Evolutionary conservation across 64 coral and sea anemone species (phyloP).

Genomic region (Trachythela sp.): DNA sequence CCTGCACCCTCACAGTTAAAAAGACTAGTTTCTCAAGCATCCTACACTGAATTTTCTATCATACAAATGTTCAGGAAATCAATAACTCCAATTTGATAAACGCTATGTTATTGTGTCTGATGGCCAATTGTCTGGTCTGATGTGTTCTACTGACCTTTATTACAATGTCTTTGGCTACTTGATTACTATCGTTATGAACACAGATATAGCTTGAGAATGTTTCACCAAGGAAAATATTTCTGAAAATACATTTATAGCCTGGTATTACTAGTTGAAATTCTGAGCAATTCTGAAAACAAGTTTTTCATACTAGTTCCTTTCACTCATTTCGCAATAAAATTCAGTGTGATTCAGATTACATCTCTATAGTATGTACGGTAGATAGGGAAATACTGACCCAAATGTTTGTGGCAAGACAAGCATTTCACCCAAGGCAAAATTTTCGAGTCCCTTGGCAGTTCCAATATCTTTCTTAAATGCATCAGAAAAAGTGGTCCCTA

Average conservation of each 20-base stretch:
- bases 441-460: slow-evolving; percentile 59
- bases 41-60: too few relatives aligned
- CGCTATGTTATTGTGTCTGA: too few relatives aligned
- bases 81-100: too few relatives aligned
- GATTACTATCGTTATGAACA: slow-evolving; percentile 95
- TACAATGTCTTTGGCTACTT: slow-evolving; percentile 83
- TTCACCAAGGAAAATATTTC: slow-evolving; percentile 97
- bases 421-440: slow-evolving; percentile 87
- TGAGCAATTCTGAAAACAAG: neutral
- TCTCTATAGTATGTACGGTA: neutral
- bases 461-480: slow-evolving; percentile 69
- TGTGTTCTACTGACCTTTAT: slow-evolving; percentile 65
- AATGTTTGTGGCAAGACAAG: slow-evolving; percentile 92
- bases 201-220: slow-evolving; percentile 95
- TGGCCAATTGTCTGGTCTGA: neutral
- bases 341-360: too few relatives aligned
- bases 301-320: too few relatives aligned
- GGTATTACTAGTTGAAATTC: too few relatives aligned
- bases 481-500: slow-evolving; percentile 51
- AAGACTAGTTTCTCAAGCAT: too few relatives aligned
- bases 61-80: too few relatives aligned
- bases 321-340: neutral
- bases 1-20: too few relatives aligned
- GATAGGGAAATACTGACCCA: slow-evolving; percentile 56
- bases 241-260: slow-evolving; percentile 15